Base-by-base conservation (phyloP, 2,797 vertebrate genomes). In the Chaetophractus vellerosus region DNA sequence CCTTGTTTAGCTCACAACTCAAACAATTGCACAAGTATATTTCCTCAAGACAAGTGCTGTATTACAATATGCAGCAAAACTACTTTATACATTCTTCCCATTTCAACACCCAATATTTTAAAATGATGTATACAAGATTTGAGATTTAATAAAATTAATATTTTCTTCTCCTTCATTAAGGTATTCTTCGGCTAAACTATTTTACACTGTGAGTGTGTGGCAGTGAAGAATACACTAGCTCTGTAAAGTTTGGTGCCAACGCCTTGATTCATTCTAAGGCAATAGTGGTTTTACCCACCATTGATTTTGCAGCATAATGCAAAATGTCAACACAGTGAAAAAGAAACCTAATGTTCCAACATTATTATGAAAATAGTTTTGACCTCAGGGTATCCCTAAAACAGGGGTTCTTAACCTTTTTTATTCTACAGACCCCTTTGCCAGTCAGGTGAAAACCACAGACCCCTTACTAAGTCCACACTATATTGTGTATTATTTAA, bases 61-160 rank as follows among this genome's bases (percentile, higher is more conserved):
- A 66, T 59, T 45, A 55, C 15, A 52, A 4, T 19, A n/a, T 48
- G 15, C 28, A 69, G 24, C 12, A 79, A 26, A 88, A 48, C 8
- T 36, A 4, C n/a, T 90, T 88, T 31, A 36, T 72, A 36, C 21
- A 5, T 82, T 52, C 9, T 31, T 61, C 50, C 33, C 31, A 61
- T 16, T n/a, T 83, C 36, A 72, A 48, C 36, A 55, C 18, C 5
- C 52, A 80, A 28, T 71, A 57, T 71, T 75, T 41, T 36, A 45
- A 93, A 90, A 50, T 63, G 1, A 61, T 52, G 3, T 2, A 55
- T 16, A 38, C 31, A 38, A 64, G 36, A 12, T 52, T 88, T 23
- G 69, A 36, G 4, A 61, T 84, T 74, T 79, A 92, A 69, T 41
- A 90, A 41, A 88, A 57, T 69, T 50, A 84, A 88, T 85, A 80